Evolutionary conservation across 2,797 vertebrate genomes (phyloP).

Genomic region (Sarcophilus harrisii): DNA sequence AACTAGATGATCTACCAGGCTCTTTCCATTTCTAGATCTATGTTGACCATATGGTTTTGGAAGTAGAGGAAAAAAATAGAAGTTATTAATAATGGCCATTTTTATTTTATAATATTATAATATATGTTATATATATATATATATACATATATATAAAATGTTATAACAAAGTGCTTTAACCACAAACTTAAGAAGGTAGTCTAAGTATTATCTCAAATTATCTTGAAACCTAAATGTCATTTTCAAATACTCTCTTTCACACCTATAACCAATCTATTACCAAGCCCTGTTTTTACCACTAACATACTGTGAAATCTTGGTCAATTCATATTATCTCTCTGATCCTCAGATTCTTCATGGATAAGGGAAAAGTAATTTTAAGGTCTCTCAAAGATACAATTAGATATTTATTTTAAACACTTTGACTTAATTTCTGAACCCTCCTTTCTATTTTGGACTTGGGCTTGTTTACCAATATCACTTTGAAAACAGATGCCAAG

Average conservation of each 20-base stretch:
- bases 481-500: not conserved
- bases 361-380: not conserved
- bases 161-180: not conserved
- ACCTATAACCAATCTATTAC: too few relatives aligned
- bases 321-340: not conserved
- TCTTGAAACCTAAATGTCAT: not conserved
- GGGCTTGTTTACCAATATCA: not conserved
- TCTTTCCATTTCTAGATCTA: not conserved
- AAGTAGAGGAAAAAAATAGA: not conserved
- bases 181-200: not conserved
- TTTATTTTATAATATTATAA: not conserved
- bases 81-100: not conserved
- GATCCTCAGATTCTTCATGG: not conserved
- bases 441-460: not conserved
- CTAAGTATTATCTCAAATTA: not conserved
- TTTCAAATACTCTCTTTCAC: not conserved
- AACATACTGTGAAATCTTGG: not conserved
- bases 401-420: not conserved
- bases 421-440: not conserved
- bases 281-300: not conserved
- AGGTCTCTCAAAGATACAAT: not conserved
- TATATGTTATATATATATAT: too few relatives aligned
- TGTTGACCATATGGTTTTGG: not conserved
- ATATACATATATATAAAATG: too few relatives aligned
- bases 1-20: not conserved